Evolutionary conservation across 2,888 invertebrate species (phyloP), one percentile per base, ranked within the genome.

Genomic region (Lepidocyrtinus sp.): DNA sequence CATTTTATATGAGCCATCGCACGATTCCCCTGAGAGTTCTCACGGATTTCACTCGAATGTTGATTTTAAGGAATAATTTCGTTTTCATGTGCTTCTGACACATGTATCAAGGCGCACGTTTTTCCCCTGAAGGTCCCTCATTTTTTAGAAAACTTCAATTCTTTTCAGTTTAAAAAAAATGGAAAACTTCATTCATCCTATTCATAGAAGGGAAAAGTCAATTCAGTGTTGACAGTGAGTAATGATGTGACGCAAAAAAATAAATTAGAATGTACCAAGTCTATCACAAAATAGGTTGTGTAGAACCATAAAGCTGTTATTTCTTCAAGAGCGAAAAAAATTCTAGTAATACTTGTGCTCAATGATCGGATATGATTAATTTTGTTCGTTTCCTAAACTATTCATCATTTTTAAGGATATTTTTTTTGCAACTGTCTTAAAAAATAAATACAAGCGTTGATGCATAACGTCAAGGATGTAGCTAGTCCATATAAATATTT

Each of bases 351-450:
- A 70, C 64, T 67, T 70, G 71, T 67, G 77, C 71, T 77, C 77
- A 77, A 77, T 77, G 77, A 77, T 77, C 71, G 67, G 71, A 61
- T 67, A 72, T 77, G 77, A 77, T 77, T 77, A 77, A 77, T 77
- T 77, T 71, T 77, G 15, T 36, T 75, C 55, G 73, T 65, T 46
- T 73, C 55, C 15, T 19, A 55, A 26, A 65, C 73, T 46, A 73
- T 73, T 63, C 65, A 73, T 72, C 73, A 73, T 73, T 24, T 12
- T 22, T 12, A 17, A 19, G 15, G 12, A 64, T 17, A 36, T 26
- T 21, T 64, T 64, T 50, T 7, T 12, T 7, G 17, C 2, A 12
- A 50, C 5, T 50, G 50, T 50, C 50, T 50, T 50, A 50, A 50
- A 50, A 50, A 50, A 50, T 15, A 50, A 50, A 12, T 17, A 50